These are phyloP conservation scores for Ibidorhyncha struthersii DNA, from an alignment of 2,113 vertebrate genomes.

Conservation along the genomic window DNA sequence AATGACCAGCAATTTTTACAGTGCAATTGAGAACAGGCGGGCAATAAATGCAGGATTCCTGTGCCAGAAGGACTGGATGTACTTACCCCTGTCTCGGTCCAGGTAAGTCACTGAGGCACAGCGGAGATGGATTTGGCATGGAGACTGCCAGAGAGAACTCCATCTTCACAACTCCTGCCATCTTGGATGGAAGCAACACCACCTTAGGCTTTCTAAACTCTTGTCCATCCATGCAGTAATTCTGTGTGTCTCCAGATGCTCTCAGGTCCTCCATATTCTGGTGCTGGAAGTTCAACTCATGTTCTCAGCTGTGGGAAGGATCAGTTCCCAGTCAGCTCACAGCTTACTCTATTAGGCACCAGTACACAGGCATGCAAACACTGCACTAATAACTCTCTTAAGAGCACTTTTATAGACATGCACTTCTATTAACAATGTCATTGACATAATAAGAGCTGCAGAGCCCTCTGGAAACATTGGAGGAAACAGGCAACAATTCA, in stretches of 20 bases:
- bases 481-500: background rate
- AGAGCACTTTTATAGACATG: background rate
- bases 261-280: background rate
- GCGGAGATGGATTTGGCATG: background rate
- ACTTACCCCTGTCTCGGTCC: background rate
- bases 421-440: background rate
- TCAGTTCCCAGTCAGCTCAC: background rate
- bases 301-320: background rate
- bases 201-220: background rate
- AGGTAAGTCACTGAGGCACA: background rate
- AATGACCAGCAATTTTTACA: background rate
- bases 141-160: background rate
- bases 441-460: background rate
- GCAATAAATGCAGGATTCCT: background rate
- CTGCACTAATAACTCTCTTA: background rate
- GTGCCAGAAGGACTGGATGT: background rate
- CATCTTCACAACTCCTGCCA: background rate
- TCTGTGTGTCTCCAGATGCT: background rate
- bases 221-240: rapidly evolving
- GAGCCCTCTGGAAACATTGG: background rate
- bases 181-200: background rate
- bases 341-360: background rate
- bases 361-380: background rate
- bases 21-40: background rate
- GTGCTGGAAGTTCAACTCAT: background rate